phyloP scores from a whole-genome alignment of 1,140 invertebrate species.

The Himalopsyche phryganea region DNA sequence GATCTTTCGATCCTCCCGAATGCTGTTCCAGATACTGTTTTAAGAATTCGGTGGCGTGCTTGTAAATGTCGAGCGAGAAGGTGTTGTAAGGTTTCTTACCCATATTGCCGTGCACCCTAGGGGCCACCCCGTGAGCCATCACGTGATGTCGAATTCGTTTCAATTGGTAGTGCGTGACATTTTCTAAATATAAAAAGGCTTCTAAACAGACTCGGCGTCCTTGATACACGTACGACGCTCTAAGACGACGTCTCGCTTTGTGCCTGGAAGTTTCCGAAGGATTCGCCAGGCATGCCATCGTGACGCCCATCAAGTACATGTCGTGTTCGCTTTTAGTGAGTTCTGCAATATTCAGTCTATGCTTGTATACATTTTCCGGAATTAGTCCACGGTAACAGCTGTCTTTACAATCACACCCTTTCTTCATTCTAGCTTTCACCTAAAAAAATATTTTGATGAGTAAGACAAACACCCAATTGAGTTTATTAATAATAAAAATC shows the following conservation, averaged over 20 bases:
- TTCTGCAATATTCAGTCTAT: constrained; percentile 73
- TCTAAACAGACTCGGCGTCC: constrained; percentile 73
- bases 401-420: constrained; percentile 73
- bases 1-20: constrained; percentile 47
- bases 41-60: constrained; percentile 71
- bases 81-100: constrained; percentile 80
- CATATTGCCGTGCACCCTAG: constrained; percentile 72
- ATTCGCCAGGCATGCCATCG: constrained; percentile 73
- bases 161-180: constrained; percentile 76
- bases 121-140: constrained; percentile 72
- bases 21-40: constrained; percentile 67
- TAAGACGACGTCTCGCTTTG: constrained; percentile 66
- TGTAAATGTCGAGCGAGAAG: constrained; percentile 73
- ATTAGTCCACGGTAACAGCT: constrained; percentile 70
- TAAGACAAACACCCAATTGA: background rate
- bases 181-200: constrained; percentile 75
- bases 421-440: constrained; percentile 65
- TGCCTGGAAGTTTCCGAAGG: constrained; percentile 68
- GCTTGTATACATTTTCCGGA: constrained; percentile 69
- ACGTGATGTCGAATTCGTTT: constrained; percentile 75
- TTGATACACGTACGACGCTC: constrained; percentile 73
- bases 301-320: constrained; percentile 77
- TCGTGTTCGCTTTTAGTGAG: constrained; percentile 71
- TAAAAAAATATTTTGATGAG: constrained; percentile 39
- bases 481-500: background rate